These are phyloP conservation scores for Cyclina sinensis DNA, from an alignment of 1,140 invertebrate species.

Conservation along the genomic window DNA sequence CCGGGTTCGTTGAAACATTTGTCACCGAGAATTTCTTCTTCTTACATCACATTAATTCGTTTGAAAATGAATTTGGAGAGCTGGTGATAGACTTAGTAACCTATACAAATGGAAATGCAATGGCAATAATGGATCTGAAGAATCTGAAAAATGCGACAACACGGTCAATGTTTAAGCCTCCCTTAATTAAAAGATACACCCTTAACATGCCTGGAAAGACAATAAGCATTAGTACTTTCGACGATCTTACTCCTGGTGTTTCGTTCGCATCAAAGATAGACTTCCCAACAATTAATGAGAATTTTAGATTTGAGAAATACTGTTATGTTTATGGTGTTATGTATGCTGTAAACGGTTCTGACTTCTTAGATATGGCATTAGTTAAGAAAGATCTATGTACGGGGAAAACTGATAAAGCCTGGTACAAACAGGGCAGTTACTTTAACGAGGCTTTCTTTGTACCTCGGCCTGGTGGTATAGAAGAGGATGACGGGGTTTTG, in stretches of 20 bases:
- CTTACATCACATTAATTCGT: constrained; percentile 84
- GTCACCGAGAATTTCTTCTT: constrained; percentile 75
- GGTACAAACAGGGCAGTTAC: constrained; percentile 75
- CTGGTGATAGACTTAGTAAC: constrained; percentile 80
- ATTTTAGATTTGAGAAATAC: constrained; percentile 75
- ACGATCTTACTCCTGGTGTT: constrained; percentile 1
- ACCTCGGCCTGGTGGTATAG: constrained; percentile 62
- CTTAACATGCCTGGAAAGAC: constrained; percentile 71
- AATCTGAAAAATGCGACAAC: constrained; percentile 65
- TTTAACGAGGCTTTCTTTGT: constrained; percentile 82
- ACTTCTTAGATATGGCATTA: constrained; percentile 75
- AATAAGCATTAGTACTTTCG: constrained; percentile 51
- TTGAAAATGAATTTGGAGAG: constrained; percentile 68
- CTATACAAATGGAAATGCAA: constrained; percentile 75
- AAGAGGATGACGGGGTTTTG: constrained; percentile 83
- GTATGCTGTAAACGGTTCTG: constrained; percentile 76
- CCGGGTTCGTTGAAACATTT: constrained; percentile 72
- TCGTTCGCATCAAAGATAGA: constrained; percentile 75
- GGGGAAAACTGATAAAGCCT: constrained; percentile 67
- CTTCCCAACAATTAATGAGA: constrained; percentile 83
- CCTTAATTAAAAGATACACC: constrained; percentile 73
- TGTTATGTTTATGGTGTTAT: constrained; percentile 83
- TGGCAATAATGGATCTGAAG: constrained; percentile 68
- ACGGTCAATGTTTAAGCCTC: constrained; percentile 70
- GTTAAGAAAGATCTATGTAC: constrained; percentile 84